Conservation (phyloP, 2,797 vertebrate genomes). For the Antennarius maculatus region DNA sequence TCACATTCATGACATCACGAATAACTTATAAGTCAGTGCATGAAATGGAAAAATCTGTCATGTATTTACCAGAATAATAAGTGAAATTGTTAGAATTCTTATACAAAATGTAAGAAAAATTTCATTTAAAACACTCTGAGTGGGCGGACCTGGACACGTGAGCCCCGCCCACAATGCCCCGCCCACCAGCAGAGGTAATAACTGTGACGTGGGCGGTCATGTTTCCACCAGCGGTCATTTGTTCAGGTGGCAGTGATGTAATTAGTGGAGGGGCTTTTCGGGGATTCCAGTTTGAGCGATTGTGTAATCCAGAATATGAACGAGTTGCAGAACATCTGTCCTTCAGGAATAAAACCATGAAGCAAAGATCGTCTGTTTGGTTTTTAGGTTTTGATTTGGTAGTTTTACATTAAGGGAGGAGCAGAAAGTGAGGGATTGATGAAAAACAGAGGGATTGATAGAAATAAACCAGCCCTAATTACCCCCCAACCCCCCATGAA, state of each 20-base stretch:
- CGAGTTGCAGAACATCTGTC: no score
- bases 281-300: background rate
- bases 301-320: background rate
- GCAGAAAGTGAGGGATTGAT: background rate
- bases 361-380: background rate
- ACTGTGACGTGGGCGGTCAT: background rate
- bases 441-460: no score
- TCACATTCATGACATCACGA: no score
- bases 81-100: no score
- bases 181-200: background rate
- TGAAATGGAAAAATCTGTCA: no score
- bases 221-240: background rate
- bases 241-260: background rate
- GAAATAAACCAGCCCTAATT: constrained; percentile 35
- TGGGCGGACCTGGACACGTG: no score
- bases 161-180: no score
- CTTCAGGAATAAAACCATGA: background rate
- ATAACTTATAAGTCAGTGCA: no score
- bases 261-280: background rate
- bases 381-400: constrained; percentile 1
- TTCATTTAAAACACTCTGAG: no score
- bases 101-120: no score
- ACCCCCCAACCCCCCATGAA: constrained; percentile 6
- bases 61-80: no score
- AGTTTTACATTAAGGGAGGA: constrained; percentile 20